Evolutionary conservation across 2,113 vertebrate genomes (phyloP), one percentile per base, ranked within the genome.

Genomic region (Xenotilapia leptura): DNA sequence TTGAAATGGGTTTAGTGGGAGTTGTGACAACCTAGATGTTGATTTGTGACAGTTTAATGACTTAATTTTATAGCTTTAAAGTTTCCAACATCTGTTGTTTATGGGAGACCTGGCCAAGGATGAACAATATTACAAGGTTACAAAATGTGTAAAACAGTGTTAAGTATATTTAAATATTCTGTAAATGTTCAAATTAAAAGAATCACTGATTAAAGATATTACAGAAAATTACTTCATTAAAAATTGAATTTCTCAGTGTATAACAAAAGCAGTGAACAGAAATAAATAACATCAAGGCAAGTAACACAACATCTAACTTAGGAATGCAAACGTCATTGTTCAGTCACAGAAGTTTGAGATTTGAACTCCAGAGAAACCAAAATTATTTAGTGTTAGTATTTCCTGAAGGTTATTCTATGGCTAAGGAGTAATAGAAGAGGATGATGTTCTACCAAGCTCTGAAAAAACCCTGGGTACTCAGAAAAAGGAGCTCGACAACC

Each of bases 171-270:
- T 36, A 62, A 36, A 38, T 38, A 38, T 68, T 68, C 19, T 68
- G 60, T 38, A 0, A 68, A 13, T 68, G 33, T 21, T 38, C 0
- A 0, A 68, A 68, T 38, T 38, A 68, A 65, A 70, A 45, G 65
- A 68, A 68, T 21, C 12, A 23, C 31, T 36, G 31, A 9, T n/a
- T 62, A 9, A 70, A 0, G 9, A 42, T 15, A 23, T 9, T 23
- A 42, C n/a, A 23, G 36, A 23, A 73, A 10, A 45, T 45, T 45
- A 21, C n/a, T 73, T 73, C 40, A 45, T 45, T 73, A 17, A 26
- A 45, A 73, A 0, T 26, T 3, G 0, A 23, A 73, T 70, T 40
- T 70, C 1, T 26, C 21, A 0, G 65, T 26, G 42, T 49, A 12
- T 31, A 49, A 77, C 70, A 77, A 49, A 49, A 77, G 2, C 14